Conservation (phyloP, 1,140 invertebrate genomes). For the Atta colombica region DNA sequence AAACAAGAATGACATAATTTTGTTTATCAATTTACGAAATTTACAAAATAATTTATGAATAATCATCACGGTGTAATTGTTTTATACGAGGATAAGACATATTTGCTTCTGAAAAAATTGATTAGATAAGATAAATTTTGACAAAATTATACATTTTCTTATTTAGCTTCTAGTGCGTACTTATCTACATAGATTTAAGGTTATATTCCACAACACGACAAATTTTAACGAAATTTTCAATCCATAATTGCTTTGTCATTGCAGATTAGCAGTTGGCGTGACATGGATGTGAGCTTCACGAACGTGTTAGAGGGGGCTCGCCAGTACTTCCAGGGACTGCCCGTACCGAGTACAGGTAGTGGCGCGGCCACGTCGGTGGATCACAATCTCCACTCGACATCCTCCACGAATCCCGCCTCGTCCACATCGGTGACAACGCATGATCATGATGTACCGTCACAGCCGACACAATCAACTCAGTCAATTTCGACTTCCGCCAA, state of each 20-base stretch:
- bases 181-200: background rate
- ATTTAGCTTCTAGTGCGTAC: background rate
- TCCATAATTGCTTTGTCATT: slow-evolving; percentile 56
- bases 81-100: background rate
- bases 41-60: background rate
- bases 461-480: slow-evolving; percentile 72
- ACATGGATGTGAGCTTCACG: slow-evolving; percentile 92
- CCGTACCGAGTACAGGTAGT: slow-evolving; percentile 87
- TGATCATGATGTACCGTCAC: slow-evolving; percentile 74
- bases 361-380: slow-evolving; percentile 83
- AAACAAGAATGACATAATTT: background rate
- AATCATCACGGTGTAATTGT: background rate
- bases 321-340: slow-evolving; percentile 92
- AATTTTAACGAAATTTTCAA: background rate
- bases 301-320: slow-evolving; percentile 93
- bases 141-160: background rate
- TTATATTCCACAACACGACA: background rate
- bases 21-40: background rate
- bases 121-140: background rate
- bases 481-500: slow-evolving; percentile 77
- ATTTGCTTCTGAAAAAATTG: background rate
- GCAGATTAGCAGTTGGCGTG: slow-evolving; percentile 86
- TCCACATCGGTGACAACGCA: slow-evolving; percentile 83
- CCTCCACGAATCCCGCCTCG: slow-evolving; percentile 81
- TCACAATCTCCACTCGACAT: slow-evolving; percentile 81